phyloP scores from a whole-genome alignment of 2,888 invertebrate genomes.

The Pediacus dermestoides region DNA sequence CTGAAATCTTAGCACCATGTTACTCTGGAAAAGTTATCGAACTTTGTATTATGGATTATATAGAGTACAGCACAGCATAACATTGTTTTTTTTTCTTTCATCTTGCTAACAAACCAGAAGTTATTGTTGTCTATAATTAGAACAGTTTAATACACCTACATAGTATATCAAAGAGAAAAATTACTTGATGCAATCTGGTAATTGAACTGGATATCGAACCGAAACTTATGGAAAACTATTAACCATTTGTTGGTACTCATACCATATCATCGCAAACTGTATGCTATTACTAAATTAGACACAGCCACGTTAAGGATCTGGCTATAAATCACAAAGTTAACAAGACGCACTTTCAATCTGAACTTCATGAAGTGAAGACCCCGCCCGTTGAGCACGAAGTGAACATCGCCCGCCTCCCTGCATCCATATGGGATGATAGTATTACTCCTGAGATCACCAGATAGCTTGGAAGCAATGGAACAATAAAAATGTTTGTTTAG shows the following conservation, averaged over 20 bases:
- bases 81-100: no score
- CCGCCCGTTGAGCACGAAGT: conserved; percentile 48
- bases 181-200: conserved; percentile 3
- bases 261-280: no score
- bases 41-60: no score
- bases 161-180: conserved; percentile 1
- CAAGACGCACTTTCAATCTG: conserved; percentile 46
- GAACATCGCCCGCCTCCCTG: conserved; percentile 41
- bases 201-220: conserved; percentile 4
- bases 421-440: conserved; percentile 46
- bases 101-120: no score
- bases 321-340: conserved; percentile 50
- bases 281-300: conserved; percentile 36
- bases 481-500: conserved; percentile 49
- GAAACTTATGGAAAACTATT: conserved; percentile 3
- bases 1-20: conserved; percentile 2
- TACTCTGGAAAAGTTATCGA: not conserved
- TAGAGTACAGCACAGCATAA: no score
- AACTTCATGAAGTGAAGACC: conserved; percentile 45
- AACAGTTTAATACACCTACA: no score
- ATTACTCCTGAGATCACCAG: conserved; percentile 2
- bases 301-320: conserved; percentile 23
- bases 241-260: conserved; percentile 3
- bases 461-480: conserved; percentile 27
- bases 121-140: no score